Evolutionary conservation across 2,113 vertebrate species (phyloP).

Genomic region (Aphelocoma coerulescens): DNA sequence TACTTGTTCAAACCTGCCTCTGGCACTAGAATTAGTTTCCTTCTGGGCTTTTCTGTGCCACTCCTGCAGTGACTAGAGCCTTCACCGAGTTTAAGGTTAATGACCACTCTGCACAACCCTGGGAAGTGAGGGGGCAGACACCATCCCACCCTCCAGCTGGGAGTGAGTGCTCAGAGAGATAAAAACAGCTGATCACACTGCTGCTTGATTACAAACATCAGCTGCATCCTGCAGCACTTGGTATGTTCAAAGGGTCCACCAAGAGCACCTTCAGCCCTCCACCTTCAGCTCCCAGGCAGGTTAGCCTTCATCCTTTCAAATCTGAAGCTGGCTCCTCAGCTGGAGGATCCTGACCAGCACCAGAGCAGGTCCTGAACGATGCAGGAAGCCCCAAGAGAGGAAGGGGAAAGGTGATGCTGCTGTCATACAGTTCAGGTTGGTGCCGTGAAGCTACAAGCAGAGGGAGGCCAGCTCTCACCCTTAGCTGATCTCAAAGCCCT

Average conservation of each 20-base stretch:
- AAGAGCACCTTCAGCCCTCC: background rate
- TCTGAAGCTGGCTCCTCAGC: background rate
- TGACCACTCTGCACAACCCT: background rate
- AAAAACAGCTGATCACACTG: background rate
- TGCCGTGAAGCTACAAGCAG: background rate
- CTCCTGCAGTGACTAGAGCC: background rate
- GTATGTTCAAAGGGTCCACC: background rate
- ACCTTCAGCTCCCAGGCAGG: background rate
- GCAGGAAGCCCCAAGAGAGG: background rate
- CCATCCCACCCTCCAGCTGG: background rate
- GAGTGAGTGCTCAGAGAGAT: background rate
- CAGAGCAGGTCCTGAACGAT: background rate
- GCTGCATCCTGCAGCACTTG: background rate
- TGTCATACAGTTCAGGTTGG: background rate
- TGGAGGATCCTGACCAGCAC: background rate
- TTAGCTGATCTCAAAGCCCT: background rate
- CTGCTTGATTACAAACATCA: background rate
- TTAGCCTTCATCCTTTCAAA: background rate
- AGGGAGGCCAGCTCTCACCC: background rate
- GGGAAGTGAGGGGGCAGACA: conserved; percentile 4
- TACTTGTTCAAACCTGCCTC: background rate
- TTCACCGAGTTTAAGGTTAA: background rate
- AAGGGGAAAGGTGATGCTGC: background rate
- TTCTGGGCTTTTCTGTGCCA: background rate
- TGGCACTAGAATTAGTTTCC: background rate